These are phyloP conservation scores for Smutsia temminckii DNA, from an alignment of 2,797 vertebrate species.

Conservation along the genomic window DNA sequence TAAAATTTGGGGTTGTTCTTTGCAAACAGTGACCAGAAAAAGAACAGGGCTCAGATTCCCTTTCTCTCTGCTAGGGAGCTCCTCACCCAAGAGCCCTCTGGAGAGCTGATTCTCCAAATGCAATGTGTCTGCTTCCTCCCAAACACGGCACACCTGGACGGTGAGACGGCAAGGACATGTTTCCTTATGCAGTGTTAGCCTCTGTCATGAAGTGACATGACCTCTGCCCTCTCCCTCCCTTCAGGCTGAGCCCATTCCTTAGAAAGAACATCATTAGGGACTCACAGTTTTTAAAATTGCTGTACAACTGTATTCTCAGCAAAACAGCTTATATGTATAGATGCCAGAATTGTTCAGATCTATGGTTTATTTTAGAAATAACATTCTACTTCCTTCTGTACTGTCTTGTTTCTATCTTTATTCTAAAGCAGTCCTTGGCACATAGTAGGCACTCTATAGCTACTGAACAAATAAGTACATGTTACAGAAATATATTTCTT, in stretches of 20 bases:
- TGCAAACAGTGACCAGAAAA: background rate
- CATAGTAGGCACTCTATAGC: background rate
- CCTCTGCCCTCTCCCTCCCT: background rate
- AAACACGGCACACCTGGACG: background rate
- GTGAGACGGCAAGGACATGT: background rate
- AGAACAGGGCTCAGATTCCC: background rate
- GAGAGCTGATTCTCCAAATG: background rate
- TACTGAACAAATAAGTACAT: background rate
- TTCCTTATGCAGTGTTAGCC: rapidly evolving
- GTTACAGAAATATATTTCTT: background rate
- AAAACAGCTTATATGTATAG: background rate
- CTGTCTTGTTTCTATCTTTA: background rate
- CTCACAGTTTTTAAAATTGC: background rate
- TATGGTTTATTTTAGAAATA: background rate
- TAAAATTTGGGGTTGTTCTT: background rate
- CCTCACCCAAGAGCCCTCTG: background rate
- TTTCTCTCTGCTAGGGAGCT: background rate
- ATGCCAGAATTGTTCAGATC: background rate
- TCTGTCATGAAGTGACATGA: background rate
- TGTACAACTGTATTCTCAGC: background rate
- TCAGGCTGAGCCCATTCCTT: background rate
- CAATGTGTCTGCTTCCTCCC: background rate
- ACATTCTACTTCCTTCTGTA: background rate
- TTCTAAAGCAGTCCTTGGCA: background rate
- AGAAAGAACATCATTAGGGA: background rate